Base-by-base conservation (phyloP, 2,797 vertebrate species). In the Psittacula echo region DNA sequence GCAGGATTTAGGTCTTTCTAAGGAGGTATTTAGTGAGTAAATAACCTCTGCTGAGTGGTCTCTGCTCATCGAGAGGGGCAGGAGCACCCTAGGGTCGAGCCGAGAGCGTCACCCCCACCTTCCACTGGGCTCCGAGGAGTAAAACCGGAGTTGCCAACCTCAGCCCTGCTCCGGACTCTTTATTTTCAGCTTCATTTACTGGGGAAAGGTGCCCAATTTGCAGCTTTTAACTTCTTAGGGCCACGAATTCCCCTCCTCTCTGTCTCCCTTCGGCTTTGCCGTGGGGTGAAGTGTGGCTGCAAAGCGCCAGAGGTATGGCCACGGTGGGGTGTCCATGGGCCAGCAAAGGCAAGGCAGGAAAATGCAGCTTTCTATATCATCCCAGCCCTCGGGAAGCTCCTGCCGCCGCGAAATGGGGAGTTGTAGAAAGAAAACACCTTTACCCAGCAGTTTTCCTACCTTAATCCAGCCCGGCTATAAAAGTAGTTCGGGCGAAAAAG, bases 91-190 rank as follows among this genome's bases (percentile, higher is more conserved):
- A 24, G n/a, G 24, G 24, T 42, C 11, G 17, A 45, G 21, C 44
- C n/a, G 3, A n/a, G 47, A 58, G n/a, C 61, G 64, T 51, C 62
- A 26, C 56, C 29, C 27, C 29, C 65, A 21, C 6, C 24, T 21
- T 41, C 34, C 34, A 4, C 14, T 10, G 53, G n/a, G 50, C 48
- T 80, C 23, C 11, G 37, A 5, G 30, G 8, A 27, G 6, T 13
- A 29, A 53, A 88, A 32, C 30, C 10, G 1, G 9, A 32, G 21
- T 2, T 9, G 5, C 37, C 65, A 5, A n/a, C 44, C 66, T 9
- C 39, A 4, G 9, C 7, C 15, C 56, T 2, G 11, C 19, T 13
- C 65, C 41, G 1, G 1, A 1, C 7, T 39, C 50, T 54, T 18
- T 1, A 10, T 16, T 37, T 65, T 5, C 8, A 2, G 5, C 14